Evolutionary conservation across 1,140 invertebrate species (phyloP), one percentile per base, ranked within the genome.

Genomic region (Lepidurus couesii): DNA sequence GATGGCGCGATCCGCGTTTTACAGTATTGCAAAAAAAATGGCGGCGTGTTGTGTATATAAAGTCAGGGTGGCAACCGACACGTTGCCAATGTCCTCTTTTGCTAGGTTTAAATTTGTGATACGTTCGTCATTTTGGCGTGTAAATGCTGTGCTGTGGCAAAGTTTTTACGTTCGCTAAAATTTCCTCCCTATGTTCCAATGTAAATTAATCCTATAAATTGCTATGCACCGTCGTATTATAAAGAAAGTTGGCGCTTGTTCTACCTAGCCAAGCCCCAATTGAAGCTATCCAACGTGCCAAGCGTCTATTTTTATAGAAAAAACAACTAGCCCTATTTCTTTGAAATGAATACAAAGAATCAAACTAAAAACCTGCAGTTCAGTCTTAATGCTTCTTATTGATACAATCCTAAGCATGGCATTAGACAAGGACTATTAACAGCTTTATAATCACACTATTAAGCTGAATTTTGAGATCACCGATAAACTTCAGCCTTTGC

Each of bases 241-340:
- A 65, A 65, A 65, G 13, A 16, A 21, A 65, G 16, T 21, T 65
- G 53, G 53, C 53, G 53, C 53, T 9, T 65, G 16, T 21, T n/a
- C n/a, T 65, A 65, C 13, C 53, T 0, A 34, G 34, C 34, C 34
- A 3, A 34, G 4, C 34, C 34, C 34, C 34, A 34, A 34, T 34
- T 34, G 34, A 65, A 65, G 53, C 53, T 65, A 65, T 65, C 53
- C 13, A 65, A 65, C 53, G 53, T 65, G 53, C 53, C 53, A 65
- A 65, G 53, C 53, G 53, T 65, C 53, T 65, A 65, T 65, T 65
- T 65, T 65, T 65, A 65, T 65, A 65, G 13, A 65, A 65, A 65
- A 65, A 21, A 21, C 53, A 65, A 21, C 53, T 65, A 65, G 4
- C 21, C 53, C 7, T 65, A 65, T 65, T 65, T 65, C 53, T 65